These are phyloP conservation scores for Epinephelus fuscoguttatus DNA, from an alignment of 2,113 vertebrate species.

Conservation along the genomic window DNA sequence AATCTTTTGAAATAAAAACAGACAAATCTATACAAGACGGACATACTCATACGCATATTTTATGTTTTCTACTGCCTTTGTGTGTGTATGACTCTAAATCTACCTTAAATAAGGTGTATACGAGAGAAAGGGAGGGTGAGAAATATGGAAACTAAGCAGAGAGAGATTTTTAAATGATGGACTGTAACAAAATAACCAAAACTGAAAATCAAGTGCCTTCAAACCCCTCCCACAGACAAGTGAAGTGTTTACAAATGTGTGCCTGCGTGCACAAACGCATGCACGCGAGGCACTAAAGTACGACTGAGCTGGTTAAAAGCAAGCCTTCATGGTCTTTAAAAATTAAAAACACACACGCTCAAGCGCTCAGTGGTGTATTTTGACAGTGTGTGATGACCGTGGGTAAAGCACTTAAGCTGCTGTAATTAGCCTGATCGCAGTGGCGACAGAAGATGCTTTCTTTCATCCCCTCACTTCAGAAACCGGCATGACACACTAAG, in stretches of 20 bases:
- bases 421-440: conserved; percentile 86
- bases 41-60: background rate
- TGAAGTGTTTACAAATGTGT: conserved; percentile 41
- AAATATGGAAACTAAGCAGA: conserved; percentile 3
- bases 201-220: conserved; percentile 72
- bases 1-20: background rate
- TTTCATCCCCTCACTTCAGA: conserved; percentile 84
- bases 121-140: background rate
- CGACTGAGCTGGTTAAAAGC: conserved; percentile 68
- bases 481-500: conserved; percentile 73
- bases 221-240: conserved; percentile 54
- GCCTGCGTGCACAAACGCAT: background rate
- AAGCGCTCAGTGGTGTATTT: conserved; percentile 74
- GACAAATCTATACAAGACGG: background rate
- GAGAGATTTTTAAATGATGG: conserved; percentile 62
- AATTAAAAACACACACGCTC: conserved; percentile 68
- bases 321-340: conserved; percentile 75
- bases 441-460: conserved; percentile 83
- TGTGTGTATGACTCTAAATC: background rate
- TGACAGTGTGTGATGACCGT: conserved; percentile 84
- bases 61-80: background rate
- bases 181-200: conserved; percentile 41
- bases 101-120: background rate
- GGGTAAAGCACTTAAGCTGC: conserved; percentile 88
- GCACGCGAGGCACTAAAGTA: conserved; percentile 34